Conservation (phyloP, 2,797 vertebrate species). For the Sciurus carolinensis region DNA sequence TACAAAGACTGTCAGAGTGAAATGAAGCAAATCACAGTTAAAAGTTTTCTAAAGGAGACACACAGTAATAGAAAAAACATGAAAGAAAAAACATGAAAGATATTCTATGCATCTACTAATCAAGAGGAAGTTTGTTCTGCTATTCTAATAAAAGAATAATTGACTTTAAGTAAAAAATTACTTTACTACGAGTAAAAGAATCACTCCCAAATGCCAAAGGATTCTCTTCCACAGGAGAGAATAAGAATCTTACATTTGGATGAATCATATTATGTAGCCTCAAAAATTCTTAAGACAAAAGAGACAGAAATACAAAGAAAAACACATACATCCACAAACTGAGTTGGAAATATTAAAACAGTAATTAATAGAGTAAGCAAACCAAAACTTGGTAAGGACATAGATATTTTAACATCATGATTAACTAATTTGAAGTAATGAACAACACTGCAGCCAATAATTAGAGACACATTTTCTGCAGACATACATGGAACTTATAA, state of each 20-base stretch:
- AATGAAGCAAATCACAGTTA: background rate
- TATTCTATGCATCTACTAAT: background rate
- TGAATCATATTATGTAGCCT: background rate
- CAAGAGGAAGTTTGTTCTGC: background rate
- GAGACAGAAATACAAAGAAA: background rate
- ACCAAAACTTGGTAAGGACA: background rate
- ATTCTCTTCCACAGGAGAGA: background rate
- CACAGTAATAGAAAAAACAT: background rate
- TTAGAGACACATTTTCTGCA: background rate
- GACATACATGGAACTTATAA: background rate
- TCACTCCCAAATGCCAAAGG: background rate
- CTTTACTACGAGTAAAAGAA: background rate
- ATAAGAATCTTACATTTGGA: background rate
- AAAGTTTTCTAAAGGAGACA: background rate
- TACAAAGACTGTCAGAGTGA: background rate
- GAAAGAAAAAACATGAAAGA: background rate
- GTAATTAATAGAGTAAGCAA: background rate
- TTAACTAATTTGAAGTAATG: too few species aligned
- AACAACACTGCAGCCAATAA: background rate
- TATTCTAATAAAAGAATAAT: background rate
- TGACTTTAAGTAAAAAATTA: background rate
- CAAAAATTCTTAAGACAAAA: background rate
- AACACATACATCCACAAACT: background rate
- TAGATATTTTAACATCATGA: too few species aligned
- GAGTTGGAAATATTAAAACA: background rate